Evolutionary conservation across 2,797 vertebrate genomes (phyloP).

Genomic region (Hyperoplus immaculatus): DNA sequence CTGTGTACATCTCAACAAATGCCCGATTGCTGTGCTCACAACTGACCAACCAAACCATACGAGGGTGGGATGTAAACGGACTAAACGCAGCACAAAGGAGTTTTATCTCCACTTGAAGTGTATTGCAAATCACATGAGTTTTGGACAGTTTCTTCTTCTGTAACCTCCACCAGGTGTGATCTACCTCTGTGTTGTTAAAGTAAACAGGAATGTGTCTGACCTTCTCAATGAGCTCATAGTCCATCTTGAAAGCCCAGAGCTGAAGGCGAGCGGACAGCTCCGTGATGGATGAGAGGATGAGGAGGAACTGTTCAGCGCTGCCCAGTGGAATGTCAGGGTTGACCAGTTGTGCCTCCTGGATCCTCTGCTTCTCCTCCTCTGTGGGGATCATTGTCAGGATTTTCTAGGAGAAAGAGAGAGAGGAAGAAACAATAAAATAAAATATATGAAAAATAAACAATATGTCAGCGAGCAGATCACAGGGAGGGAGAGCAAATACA

Average conservation of each 20-base stretch:
- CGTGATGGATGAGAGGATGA: slow-evolving; percentile 95
- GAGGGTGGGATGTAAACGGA: no score
- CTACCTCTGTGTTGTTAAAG: slow-evolving; percentile 24
- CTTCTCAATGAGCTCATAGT: slow-evolving; percentile 97
- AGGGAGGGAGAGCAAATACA: slow-evolving; percentile 20
- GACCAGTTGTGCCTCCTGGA: slow-evolving; percentile 96
- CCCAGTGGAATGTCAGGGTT: slow-evolving; percentile 95
- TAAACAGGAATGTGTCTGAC: slow-evolving; percentile 74
- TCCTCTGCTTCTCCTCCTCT: slow-evolving; percentile 98
- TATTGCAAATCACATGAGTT: neutral
- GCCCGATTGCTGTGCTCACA: no score
- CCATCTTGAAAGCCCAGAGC: slow-evolving; percentile 99
- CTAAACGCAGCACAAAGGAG: no score
- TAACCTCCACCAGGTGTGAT: neutral
- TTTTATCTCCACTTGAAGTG: no score
- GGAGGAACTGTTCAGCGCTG: slow-evolving; percentile 96
- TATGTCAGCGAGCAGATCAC: slow-evolving; percentile 17
- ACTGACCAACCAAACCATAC: no score
- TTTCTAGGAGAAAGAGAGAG: slow-evolving; percentile 85
- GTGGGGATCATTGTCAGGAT: slow-evolving; percentile 98
- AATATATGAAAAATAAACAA: slow-evolving; percentile 23
- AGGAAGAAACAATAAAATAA: slow-evolving; percentile 31
- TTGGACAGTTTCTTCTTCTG: neutral
- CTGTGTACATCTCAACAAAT: no score
- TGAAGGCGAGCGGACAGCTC: slow-evolving; percentile 96